These are phyloP conservation scores for Pheosia gnoma DNA, from an alignment of 2,888 invertebrate genomes.

Conservation along the genomic window DNA sequence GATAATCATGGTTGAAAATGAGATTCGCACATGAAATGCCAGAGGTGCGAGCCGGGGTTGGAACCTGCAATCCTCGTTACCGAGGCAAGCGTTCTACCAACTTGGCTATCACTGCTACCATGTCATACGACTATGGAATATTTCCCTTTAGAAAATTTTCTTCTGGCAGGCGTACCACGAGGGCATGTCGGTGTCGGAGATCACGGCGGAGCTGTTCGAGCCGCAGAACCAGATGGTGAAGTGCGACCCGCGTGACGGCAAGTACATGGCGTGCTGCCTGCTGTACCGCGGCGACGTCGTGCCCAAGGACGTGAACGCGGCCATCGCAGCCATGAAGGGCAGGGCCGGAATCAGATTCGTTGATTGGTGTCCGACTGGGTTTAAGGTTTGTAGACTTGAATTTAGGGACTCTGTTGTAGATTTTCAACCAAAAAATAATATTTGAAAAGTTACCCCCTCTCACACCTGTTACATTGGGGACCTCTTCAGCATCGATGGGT, in stretches of 20 bases:
- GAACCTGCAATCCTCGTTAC: too few relatives aligned
- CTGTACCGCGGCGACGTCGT: constrained; percentile 96
- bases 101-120: too few relatives aligned
- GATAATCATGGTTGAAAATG: too few relatives aligned
- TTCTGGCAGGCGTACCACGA: constrained; percentile 85
- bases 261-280: constrained; percentile 96
- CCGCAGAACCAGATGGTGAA: constrained; percentile 95
- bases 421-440: too few relatives aligned
- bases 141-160: neutral
- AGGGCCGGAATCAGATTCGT: constrained; percentile 93
- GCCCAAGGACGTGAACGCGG: constrained; percentile 94
- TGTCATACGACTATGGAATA: neutral
- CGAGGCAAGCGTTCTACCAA: too few relatives aligned
- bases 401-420: too few relatives aligned
- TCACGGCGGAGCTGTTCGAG: constrained; percentile 95
- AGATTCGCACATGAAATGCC: too few relatives aligned
- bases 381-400: constrained; percentile 84
- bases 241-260: constrained; percentile 92
- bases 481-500: too few relatives aligned
- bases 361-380: constrained; percentile 98
- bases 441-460: too few relatives aligned
- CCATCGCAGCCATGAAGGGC: constrained; percentile 91
- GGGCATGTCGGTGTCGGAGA: constrained; percentile 90
- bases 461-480: too few relatives aligned
- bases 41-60: too few relatives aligned